Evolutionary conservation across 2,797 vertebrate species (phyloP), one percentile per base, ranked within the genome.

Genomic region (Acridotheres tristis): DNA sequence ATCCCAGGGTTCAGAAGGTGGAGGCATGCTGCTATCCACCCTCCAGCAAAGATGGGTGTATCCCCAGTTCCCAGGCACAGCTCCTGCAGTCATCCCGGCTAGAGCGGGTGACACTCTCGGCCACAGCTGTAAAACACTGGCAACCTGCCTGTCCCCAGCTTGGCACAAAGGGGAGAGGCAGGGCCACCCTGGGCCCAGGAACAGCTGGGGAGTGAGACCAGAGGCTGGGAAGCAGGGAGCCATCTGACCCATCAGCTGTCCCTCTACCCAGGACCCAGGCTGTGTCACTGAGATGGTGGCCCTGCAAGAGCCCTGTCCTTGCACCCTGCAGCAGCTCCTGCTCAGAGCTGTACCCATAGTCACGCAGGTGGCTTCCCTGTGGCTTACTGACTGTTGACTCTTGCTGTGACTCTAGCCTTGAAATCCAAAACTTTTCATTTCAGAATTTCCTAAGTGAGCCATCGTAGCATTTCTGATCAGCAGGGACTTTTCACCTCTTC

Each of bases 361-460:
- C 3, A 47, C 1, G 0, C 6, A 4, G 26, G n/a, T 9, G 3
- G 1, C n/a, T n/a, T 38, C 26, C 65, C 55, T 2, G 0, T 4
- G 17, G 18, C 34, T 72, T 51, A 32, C 4, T 29, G 40, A 63
- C 40, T 17, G 0, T 4, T 40, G 34, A 51, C 7, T 23, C 42
- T 54, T 71, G 30, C 45, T 25, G 27, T 32, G 9, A 84, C 58
- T 63, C 69, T 17, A 43, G 19, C 30, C n/a, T 55, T 17, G 5
- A 69, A 66, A 89, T 74, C 32, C 65, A 55, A 16, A 84, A 50
- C 76, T 57, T 54, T 58, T 69, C 1, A 85, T 54, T 71, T 81
- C 57, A 89, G 48, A 59, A 77, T 78, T 92, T 84, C 73, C 8
- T 43, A 47, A 69, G 13, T 1, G 10, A 92, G 26, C 57, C 40